A percentile compares a stretch with the other conserved stretches of the same genome.
Conservation (phyloP, 64 coral and sea anemone species). For the Stylophora pistillata region DNA sequence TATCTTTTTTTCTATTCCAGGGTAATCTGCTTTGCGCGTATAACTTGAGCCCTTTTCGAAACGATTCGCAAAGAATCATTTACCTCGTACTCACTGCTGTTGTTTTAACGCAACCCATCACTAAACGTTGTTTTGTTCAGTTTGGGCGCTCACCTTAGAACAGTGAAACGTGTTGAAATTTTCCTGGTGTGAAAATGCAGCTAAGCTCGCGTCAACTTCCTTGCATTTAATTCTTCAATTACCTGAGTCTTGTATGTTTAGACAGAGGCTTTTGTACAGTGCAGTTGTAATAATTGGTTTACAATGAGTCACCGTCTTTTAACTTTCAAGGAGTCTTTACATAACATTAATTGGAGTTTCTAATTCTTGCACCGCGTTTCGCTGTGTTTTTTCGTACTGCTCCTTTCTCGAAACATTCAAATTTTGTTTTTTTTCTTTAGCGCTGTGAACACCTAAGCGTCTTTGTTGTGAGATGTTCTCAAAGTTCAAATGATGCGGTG, state of each 20-base stretch:
- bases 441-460: background rate
- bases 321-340: constrained; percentile 50
- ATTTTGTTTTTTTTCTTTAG: background rate
- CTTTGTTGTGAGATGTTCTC: background rate
- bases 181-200: constrained; percentile 20
- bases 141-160: background rate
- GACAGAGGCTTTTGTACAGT: constrained; percentile 39
- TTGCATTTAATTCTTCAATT: constrained; percentile 46
- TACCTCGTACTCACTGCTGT: background rate
- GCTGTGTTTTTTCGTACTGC: background rate
- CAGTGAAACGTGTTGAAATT: constrained; percentile 13
- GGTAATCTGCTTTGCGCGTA: background rate
- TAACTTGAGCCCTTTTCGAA: background rate
- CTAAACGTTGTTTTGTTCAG: background rate
- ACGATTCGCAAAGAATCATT: background rate
- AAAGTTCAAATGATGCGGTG: background rate
- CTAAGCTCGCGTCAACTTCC: constrained; percentile 24
- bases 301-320: constrained; percentile 42
- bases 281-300: constrained; percentile 48
- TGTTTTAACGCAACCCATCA: background rate
- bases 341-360: constrained; percentile 25
- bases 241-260: constrained; percentile 38
- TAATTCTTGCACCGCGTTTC: background rate
- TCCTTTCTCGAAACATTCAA: background rate
- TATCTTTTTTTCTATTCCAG: background rate